phyloP scores from a whole-genome alignment of 1,140 invertebrate species.

The Drosophila ironensis region DNA sequence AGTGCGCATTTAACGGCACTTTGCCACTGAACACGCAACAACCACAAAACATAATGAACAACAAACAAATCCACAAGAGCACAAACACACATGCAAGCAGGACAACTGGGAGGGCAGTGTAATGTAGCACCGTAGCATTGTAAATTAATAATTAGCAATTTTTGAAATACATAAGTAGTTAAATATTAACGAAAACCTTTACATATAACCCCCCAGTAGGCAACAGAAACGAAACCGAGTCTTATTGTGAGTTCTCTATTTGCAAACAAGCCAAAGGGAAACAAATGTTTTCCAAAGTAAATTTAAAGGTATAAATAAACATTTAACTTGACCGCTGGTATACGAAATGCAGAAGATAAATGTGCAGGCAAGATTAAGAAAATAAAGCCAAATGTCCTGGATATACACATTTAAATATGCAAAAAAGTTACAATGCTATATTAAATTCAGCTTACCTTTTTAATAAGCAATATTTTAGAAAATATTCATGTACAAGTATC shows the following conservation, averaged over 20 bases:
- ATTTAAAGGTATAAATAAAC: too few species aligned
- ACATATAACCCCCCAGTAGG: conserved; percentile 3
- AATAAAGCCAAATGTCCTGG: too few species aligned
- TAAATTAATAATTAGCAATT: conserved; percentile 53
- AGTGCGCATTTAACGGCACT: conserved; percentile 39
- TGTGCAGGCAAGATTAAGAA: too few species aligned
- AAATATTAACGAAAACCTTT: conserved; percentile 46
- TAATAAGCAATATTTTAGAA: too few species aligned
- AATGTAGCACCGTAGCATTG: conserved; percentile 40
- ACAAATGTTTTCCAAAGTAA: not conserved
- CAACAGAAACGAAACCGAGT: conserved; percentile 12
- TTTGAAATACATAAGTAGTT: conserved; percentile 39
- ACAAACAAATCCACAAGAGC: conserved; percentile 9
- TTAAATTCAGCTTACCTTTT: too few species aligned
- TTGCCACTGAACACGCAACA: conserved; percentile 39
- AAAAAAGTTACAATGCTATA: too few species aligned
- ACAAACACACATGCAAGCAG: not conserved
- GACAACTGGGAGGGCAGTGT: not conserved
- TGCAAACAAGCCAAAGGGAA: not conserved
- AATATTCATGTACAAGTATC: too few species aligned
- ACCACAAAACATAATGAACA: conserved; percentile 30
- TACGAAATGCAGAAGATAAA: too few species aligned
- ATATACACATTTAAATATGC: too few species aligned
- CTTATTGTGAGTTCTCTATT: not conserved
- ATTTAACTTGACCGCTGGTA: not conserved